These are phyloP conservation scores for Drosophila recens DNA, from an alignment of 2,888 invertebrate genomes.

Conservation along the genomic window DNA sequence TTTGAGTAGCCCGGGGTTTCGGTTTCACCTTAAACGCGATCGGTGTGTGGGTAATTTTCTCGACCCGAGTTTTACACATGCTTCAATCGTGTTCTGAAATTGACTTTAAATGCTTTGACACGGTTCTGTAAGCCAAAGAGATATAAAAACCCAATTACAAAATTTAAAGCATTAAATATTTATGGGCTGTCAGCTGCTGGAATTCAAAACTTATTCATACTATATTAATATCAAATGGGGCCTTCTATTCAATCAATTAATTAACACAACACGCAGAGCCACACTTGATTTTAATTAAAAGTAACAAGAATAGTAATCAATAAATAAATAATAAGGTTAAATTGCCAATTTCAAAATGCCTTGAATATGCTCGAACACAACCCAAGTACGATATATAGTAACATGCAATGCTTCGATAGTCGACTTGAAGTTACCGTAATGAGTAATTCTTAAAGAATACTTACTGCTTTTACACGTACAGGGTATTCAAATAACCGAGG, in stretches of 20 bases:
- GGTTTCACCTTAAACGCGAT: slow-evolving; percentile 45
- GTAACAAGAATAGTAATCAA: slow-evolving; percentile 25
- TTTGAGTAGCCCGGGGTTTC: slow-evolving; percentile 19
- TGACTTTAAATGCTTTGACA: slow-evolving; percentile 65
- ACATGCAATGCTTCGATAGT: background rate
- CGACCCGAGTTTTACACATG: slow-evolving; percentile 1
- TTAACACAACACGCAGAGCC: slow-evolving; percentile 46
- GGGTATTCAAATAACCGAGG: slow-evolving; percentile 13
- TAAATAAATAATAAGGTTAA: slow-evolving; percentile 64
- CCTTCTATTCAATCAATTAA: slow-evolving; percentile 53
- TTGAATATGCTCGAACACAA: slow-evolving; percentile 28
- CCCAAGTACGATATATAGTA: background rate
- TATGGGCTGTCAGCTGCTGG: slow-evolving; percentile 47
- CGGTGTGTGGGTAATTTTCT: slow-evolving; percentile 5
- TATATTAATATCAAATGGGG: slow-evolving; percentile 28
- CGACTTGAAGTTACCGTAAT: slow-evolving; percentile 7
- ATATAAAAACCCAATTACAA: slow-evolving; percentile 8
- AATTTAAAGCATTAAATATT: slow-evolving; percentile 54
- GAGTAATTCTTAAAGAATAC: background rate
- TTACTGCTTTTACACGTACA: background rate
- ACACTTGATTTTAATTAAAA: slow-evolving; percentile 40
- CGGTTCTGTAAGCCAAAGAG: slow-evolving; percentile 41
- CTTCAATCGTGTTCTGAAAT: slow-evolving; percentile 43
- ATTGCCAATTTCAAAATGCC: slow-evolving; percentile 55
- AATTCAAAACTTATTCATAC: slow-evolving; percentile 42